Conservation (phyloP, 2,797 vertebrate species). For the Neomorphus geoffroyi region DNA sequence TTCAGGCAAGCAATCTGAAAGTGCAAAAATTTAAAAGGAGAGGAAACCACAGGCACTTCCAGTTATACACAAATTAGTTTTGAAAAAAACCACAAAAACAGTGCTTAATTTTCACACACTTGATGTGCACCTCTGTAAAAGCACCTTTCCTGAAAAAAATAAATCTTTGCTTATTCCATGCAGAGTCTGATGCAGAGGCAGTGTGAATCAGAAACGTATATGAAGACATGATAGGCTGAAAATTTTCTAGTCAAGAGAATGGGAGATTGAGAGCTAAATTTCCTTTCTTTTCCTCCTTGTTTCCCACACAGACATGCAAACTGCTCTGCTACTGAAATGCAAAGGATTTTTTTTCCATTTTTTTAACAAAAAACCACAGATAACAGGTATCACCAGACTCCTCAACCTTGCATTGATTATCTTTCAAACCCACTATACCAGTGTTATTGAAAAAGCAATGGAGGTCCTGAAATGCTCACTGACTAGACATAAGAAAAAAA, state of each 20-base stretch:
- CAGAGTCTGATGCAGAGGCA: constrained; percentile 24
- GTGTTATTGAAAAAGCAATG: background rate
- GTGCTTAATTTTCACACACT: constrained; percentile 24
- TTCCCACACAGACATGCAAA: background rate
- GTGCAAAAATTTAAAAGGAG: background rate
- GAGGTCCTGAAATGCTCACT: background rate
- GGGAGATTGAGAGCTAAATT: background rate
- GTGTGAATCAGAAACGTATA: constrained; percentile 31
- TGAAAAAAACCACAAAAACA: background rate
- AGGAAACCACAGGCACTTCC: constrained; percentile 24
- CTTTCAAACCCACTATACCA: background rate
- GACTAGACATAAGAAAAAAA: background rate
- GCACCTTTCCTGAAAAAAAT: background rate
- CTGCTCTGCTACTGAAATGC: background rate
- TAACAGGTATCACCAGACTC: background rate
- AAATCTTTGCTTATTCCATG: background rate
- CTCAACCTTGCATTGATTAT: background rate
- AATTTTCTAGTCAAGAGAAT: background rate
- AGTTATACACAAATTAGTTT: background rate
- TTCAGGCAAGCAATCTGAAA: background rate
- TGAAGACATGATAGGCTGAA: constrained; percentile 11
- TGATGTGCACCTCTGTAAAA: background rate
- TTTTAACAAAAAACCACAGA: background rate
- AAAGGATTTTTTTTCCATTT: background rate
- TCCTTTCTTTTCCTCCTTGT: background rate